Evolutionary conservation across 1,140 invertebrate genomes (phyloP).

Genomic region (Ooceraea biroi): DNA sequence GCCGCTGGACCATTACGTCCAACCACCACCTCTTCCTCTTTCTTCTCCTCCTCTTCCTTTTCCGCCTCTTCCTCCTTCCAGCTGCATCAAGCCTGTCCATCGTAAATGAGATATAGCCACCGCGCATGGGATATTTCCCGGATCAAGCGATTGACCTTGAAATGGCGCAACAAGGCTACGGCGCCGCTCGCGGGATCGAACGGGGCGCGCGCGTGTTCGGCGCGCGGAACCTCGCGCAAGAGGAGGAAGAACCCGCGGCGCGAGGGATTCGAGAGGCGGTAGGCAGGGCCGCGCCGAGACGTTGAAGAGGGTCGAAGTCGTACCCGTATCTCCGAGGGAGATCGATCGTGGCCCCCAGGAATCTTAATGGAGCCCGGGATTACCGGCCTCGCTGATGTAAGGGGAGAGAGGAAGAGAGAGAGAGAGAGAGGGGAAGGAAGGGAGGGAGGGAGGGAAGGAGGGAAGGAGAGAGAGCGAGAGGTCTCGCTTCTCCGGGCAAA

Average conservation of each 20-base stretch:
- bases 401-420: slow-evolving; percentile 10
- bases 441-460: slow-evolving; percentile 19
- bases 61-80: neutral
- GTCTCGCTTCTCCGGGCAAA: slow-evolving; percentile 69
- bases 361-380: slow-evolving; percentile 78
- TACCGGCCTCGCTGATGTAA: slow-evolving; percentile 60
- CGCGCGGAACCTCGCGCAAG: slow-evolving; percentile 43
- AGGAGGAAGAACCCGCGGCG: slow-evolving; percentile 37
- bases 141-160: slow-evolving; percentile 61
- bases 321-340: slow-evolving; percentile 68
- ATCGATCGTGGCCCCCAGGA: slow-evolving; percentile 73
- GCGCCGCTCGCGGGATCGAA: slow-evolving; percentile 34
- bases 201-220: slow-evolving; percentile 29
- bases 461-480: neutral
- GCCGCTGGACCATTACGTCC: slow-evolving; percentile 38
- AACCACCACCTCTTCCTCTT: slow-evolving; percentile 4
- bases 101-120: slow-evolving; percentile 56
- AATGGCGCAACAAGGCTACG: slow-evolving; percentile 49
- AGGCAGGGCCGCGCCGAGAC: slow-evolving; percentile 46
- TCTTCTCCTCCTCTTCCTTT: slow-evolving; percentile 4
- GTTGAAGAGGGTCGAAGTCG: slow-evolving; percentile 76
- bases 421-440: neutral
- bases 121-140: slow-evolving; percentile 46
- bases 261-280: slow-evolving; percentile 26
- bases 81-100: slow-evolving; percentile 34